Conservation (phyloP, 2,797 vertebrate genomes). For the Neosilurus mollespiculum region DNA sequence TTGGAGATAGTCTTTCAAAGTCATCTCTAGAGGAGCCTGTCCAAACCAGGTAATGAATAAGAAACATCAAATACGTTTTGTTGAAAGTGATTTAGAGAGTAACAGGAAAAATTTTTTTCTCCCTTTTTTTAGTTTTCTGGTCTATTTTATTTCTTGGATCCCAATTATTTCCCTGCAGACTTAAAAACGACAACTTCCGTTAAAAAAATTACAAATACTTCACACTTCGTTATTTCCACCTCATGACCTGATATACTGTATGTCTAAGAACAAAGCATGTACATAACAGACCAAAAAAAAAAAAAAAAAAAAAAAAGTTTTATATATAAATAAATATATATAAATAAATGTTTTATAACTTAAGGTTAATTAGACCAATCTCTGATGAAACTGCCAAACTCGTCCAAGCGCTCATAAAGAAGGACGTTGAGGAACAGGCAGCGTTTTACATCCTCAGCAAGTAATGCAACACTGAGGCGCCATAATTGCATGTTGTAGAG, state of each 20-base stretch:
- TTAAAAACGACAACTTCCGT: slow-evolving; percentile 42
- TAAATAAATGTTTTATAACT: no score
- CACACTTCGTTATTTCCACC: slow-evolving; percentile 30
- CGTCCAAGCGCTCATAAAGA: slow-evolving; percentile 43
- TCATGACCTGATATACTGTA: slow-evolving; percentile 19
- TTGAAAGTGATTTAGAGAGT: slow-evolving; percentile 38
- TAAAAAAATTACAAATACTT: slow-evolving; percentile 3
- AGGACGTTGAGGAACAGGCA: slow-evolving; percentile 36
- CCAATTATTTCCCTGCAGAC: slow-evolving; percentile 52
- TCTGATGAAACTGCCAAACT: slow-evolving; percentile 51
- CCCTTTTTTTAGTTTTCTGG: neutral
- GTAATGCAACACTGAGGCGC: slow-evolving; percentile 50
- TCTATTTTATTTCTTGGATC: neutral
- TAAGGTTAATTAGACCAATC: slow-evolving; percentile 58
- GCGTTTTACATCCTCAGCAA: slow-evolving; percentile 51
- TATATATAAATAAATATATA: no score
- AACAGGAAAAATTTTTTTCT: neutral
- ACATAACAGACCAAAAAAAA: slow-evolving; percentile 18
- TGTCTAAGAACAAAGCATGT: slow-evolving; percentile 16
- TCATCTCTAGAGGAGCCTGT: slow-evolving; percentile 58
- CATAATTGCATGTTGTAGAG: slow-evolving; percentile 57
- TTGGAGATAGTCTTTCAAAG: slow-evolving; percentile 75
- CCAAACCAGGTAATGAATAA: slow-evolving; percentile 70
- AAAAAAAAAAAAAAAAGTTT: no score
- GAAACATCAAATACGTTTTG: slow-evolving; percentile 44